phyloP scores from a whole-genome alignment of 2,797 vertebrate species.

The Danio tinwini region DNA sequence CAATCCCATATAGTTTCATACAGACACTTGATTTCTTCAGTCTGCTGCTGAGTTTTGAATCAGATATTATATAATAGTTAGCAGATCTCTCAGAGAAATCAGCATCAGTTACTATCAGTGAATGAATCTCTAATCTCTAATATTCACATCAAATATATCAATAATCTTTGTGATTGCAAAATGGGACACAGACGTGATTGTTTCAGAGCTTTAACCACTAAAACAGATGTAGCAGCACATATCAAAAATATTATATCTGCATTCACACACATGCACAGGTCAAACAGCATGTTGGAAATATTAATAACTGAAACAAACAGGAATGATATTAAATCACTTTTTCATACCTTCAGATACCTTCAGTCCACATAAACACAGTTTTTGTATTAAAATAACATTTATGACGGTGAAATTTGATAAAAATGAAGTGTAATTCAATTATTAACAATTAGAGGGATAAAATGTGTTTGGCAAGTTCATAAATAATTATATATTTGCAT shows the following conservation, averaged over 20 bases:
- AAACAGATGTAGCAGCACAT: neutral
- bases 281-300: neutral
- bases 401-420: neutral
- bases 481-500: neutral
- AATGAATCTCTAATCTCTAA: too few relatives aligned
- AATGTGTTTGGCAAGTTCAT: neutral
- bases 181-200: neutral
- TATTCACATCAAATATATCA: slow-evolving; percentile 10
- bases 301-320: neutral
- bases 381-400: neutral
- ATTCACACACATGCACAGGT: neutral
- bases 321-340: slow-evolving; percentile 20
- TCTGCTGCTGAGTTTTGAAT: neutral
- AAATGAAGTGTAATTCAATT: neutral
- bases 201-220: slow-evolving; percentile 2
- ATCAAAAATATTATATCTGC: neutral
- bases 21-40: neutral
- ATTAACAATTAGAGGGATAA: neutral
- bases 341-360: neutral
- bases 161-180: neutral
- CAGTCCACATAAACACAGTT: neutral
- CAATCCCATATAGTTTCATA: neutral
- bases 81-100: neutral
- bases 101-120: neutral
- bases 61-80: neutral